phyloP scores from a whole-genome alignment of 1,140 invertebrate genomes.

The Drosophila micromelanica region DNA sequence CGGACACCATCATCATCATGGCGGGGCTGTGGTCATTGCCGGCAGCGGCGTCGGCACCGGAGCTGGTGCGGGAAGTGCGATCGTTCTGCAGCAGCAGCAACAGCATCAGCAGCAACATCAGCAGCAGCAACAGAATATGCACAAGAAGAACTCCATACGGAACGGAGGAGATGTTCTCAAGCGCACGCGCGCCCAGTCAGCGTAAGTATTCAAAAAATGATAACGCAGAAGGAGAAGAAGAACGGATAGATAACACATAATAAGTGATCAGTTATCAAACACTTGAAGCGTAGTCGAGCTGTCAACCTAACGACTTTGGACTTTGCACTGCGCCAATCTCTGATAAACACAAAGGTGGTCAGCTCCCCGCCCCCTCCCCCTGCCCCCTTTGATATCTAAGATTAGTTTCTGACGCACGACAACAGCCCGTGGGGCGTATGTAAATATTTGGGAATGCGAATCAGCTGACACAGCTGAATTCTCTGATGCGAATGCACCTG shows the following conservation, averaged over 20 bases:
- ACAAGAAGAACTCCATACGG: conserved; percentile 88
- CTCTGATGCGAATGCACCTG: background rate
- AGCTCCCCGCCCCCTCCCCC: no score
- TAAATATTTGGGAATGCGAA: conserved; percentile 10
- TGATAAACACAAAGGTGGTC: conserved; percentile 8
- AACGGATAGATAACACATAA: no score
- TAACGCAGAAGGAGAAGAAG: background rate
- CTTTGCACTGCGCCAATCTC: conserved; percentile 44
- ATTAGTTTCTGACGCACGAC: conserved; percentile 22
- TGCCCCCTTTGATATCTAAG: background rate
- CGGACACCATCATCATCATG: conserved; percentile 84
- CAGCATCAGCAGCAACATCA: conserved; percentile 83
- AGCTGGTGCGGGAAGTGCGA: conserved; percentile 76
- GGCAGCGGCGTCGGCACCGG: conserved; percentile 83
- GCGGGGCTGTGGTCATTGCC: conserved; percentile 80
- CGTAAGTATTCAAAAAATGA: conserved; percentile 85
- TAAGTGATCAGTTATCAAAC: background rate
- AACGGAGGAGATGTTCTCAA: conserved; percentile 89
- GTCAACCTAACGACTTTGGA: conserved; percentile 51
- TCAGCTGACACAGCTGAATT: conserved; percentile 21
- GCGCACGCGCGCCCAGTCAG: conserved; percentile 88
- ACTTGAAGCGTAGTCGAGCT: conserved; percentile 1
- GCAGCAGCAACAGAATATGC: conserved; percentile 85
- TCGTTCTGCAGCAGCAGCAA: conserved; percentile 82
- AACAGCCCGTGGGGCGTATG: conserved; percentile 12